Conservation (phyloP, 2,797 vertebrate genomes). For the Australoheros facetus region DNA sequence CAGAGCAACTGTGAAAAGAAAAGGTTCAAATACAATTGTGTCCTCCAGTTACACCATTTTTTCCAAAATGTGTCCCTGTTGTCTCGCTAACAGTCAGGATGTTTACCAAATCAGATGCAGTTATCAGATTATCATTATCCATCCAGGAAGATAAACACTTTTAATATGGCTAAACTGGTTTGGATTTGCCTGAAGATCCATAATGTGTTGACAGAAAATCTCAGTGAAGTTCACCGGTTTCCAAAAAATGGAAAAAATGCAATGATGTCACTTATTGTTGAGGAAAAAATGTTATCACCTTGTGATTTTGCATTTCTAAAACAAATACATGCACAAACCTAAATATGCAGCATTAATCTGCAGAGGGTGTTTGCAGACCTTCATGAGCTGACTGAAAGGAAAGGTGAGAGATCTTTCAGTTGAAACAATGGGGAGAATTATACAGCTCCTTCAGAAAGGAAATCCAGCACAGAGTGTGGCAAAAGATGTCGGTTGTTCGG, state of each 20-base stretch:
- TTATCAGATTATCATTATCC: background rate
- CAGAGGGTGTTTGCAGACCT: background rate
- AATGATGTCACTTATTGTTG: background rate
- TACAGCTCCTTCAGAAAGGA: background rate
- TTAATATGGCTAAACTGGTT: slow-evolving; percentile 18
- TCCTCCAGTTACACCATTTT: background rate
- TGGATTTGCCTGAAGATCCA: background rate
- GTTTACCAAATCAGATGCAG: background rate
- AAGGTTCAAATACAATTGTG: background rate
- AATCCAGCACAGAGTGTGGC: background rate
- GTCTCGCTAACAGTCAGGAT: background rate
- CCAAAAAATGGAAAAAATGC: background rate
- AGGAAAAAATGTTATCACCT: background rate
- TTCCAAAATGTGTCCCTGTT: background rate
- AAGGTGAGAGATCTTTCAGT: background rate
- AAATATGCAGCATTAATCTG: background rate
- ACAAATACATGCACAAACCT: background rate
- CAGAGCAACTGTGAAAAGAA: background rate
- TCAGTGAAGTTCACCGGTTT: background rate
- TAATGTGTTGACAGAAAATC: background rate
- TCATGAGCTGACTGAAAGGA: background rate
- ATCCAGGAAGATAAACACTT: slow-evolving; percentile 18
- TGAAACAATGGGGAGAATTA: background rate
- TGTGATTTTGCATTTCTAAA: background rate
- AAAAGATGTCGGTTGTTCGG: background rate